Conservation (phyloP, 2,888 invertebrate genomes). For the Cantharis rufa region DNA sequence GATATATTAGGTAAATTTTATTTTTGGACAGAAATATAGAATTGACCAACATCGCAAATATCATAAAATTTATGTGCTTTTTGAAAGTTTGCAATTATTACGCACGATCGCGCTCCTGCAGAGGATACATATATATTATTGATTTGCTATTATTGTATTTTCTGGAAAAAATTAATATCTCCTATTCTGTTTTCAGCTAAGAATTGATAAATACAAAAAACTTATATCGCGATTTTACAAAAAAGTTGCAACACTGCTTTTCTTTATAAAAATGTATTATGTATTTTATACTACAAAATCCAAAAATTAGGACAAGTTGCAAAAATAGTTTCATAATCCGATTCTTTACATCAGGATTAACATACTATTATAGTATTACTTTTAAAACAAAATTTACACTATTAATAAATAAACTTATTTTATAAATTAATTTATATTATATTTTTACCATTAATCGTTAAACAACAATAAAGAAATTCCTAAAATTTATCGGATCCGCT, state of each 20-base stretch:
- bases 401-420: too few species aligned
- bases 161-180: background rate
- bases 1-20: background rate
- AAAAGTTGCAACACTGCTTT: background rate
- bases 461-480: too few species aligned
- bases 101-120: background rate
- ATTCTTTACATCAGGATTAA: too few species aligned
- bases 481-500: too few species aligned
- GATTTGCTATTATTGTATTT: background rate
- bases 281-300: too few species aligned
- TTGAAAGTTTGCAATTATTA: background rate
- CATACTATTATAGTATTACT: too few species aligned
- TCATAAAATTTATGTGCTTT: background rate
- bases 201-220: background rate
- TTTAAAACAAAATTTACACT: too few species aligned
- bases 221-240: background rate
- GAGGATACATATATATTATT: background rate
- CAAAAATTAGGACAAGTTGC: too few species aligned
- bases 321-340: too few species aligned
- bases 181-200: too few species aligned
- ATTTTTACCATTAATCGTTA: too few species aligned
- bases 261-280: background rate
- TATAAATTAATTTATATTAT: too few species aligned
- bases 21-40: background rate
- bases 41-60: background rate